Conservation (phyloP, 2,888 invertebrate genomes). For the Helobdella robusta region DNA sequence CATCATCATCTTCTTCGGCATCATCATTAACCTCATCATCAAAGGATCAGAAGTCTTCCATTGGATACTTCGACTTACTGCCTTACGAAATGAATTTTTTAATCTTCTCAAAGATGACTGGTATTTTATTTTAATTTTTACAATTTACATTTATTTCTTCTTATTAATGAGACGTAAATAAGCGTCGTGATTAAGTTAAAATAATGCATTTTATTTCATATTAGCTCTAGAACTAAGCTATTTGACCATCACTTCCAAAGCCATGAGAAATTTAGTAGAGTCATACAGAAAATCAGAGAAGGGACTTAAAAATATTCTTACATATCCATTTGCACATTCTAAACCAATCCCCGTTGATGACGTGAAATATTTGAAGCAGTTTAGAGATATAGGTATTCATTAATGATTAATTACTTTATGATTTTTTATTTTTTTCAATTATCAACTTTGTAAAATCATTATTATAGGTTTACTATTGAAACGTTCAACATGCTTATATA, state of each 20-base stretch:
- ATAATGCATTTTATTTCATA: slow-evolving; percentile 8
- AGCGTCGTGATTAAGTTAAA: too few species aligned
- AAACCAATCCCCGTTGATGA: slow-evolving; percentile 38
- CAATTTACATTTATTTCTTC: not conserved
- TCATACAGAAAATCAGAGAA: slow-evolving; percentile 41
- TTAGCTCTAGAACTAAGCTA: slow-evolving; percentile 46
- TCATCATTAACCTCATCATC: too few species aligned
- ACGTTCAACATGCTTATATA: slow-evolving; percentile 47
- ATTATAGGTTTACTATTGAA: slow-evolving; percentile 45
- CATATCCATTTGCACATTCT: slow-evolving; percentile 36
- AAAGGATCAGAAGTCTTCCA: slow-evolving; percentile 35
- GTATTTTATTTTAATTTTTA: slow-evolving; percentile 34
- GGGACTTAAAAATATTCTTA: slow-evolving; percentile 37
- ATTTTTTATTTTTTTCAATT: not conserved
- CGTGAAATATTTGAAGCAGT: slow-evolving; percentile 37
- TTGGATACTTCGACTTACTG: slow-evolving; percentile 44
- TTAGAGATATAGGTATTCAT: slow-evolving; percentile 40
- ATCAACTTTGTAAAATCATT: not conserved
- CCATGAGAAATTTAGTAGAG: slow-evolving; percentile 44
- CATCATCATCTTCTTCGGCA: too few species aligned
- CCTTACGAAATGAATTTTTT: slow-evolving; percentile 45
- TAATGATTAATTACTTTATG: not conserved
- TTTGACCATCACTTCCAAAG: slow-evolving; percentile 47
- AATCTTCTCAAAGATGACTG: slow-evolving; percentile 42
- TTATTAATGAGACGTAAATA: too few species aligned